These are phyloP conservation scores for Nixonia krombeini DNA, from an alignment of 1,140 invertebrate species.

Conservation along the genomic window DNA sequence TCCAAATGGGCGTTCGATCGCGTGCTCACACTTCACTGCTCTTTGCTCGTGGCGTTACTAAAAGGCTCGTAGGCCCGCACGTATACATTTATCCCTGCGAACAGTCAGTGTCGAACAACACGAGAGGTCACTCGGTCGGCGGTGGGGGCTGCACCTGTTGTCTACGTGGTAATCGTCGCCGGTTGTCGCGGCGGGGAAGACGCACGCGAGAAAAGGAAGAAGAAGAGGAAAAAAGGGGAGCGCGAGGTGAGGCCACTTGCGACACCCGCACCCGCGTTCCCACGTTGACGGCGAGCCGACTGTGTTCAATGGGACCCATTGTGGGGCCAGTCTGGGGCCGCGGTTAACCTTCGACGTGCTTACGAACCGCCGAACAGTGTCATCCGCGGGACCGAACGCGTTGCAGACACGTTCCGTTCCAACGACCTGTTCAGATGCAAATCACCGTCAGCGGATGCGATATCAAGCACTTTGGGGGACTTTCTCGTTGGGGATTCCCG, in stretches of 20 bases:
- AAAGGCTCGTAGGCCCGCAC: constrained; percentile 52
- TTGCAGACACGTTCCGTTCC: too few species aligned
- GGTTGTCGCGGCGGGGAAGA: constrained; percentile 39
- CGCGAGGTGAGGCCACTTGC: constrained; percentile 48
- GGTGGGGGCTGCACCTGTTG: constrained; percentile 52
- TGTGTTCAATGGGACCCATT: constrained; percentile 39
- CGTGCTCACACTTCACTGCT: constrained; percentile 46
- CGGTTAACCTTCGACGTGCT: constrained; percentile 39
- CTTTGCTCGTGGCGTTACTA: constrained; percentile 58
- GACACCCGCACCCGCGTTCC: constrained; percentile 46
- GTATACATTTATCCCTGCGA: constrained; percentile 64
- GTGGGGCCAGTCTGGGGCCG: constrained; percentile 13
- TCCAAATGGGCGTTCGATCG: too few species aligned
- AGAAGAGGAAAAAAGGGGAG: constrained; percentile 45
- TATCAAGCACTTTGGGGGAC: too few species aligned
- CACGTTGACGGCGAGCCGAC: constrained; percentile 44
- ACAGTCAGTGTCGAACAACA: constrained; percentile 57
- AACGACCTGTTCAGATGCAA: not conserved
- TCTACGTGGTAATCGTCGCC: constrained; percentile 29
- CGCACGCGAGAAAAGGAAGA: constrained; percentile 32
- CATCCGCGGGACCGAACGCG: too few species aligned
- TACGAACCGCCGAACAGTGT: constrained; percentile 12
- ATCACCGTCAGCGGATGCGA: too few species aligned
- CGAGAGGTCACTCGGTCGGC: constrained; percentile 60
- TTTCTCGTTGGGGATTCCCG: too few species aligned